Evolutionary conservation across 2,888 invertebrate species (phyloP), one percentile per base, ranked within the genome.

Genomic region (Prenolepis imparis): DNA sequence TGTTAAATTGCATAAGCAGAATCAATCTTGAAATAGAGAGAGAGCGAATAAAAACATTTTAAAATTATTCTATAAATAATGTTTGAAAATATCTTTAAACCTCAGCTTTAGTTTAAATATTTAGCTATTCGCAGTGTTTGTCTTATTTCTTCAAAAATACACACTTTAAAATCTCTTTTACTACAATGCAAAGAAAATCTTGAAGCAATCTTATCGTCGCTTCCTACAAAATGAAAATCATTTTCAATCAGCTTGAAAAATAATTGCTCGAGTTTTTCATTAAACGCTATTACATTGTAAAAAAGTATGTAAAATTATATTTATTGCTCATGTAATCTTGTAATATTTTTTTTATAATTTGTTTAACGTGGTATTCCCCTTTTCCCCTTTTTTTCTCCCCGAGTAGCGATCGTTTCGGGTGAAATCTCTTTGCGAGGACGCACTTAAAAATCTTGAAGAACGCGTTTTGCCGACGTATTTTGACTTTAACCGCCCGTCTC

Each of bases 201-300:
- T 18, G 28, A 68, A 68, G 8, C 44, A 59, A 11, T 57, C 57
- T 44, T 36, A 36, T 5, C 12, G 9, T 24, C n/a, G 15, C 0
- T 32, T 32, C 32, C 12, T 18, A 0, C 0, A 9, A 68, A n/a
- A 24, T 4, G 9, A 11, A 39, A 70, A 59, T 59, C 32, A 59
- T 24, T n/a, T 68, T 68, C 32, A 78, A 70, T 78, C 68, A 68
- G 70, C 21, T 11, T 21, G 24, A 24, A 32, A 70, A 57, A 59
- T 44, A 70, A 70, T 78, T 78, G 21, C 4, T 5, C 28, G 32
- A 44, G 15, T 12, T 21, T 68, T 21, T 18, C 6, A 18, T 18
- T n/a, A 52, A 52, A 52, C 8, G 2, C 52, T 52, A 52, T 52
- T 52, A 8, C 5, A 18, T 0, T n/a, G 5, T 8, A 8, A n/a